A percentile compares a stretch with the other conserved stretches of the same genome.
These are phyloP conservation scores for Microhierax caerulescens DNA, from an alignment of 2,797 vertebrate genomes.

Conservation along the genomic window DNA sequence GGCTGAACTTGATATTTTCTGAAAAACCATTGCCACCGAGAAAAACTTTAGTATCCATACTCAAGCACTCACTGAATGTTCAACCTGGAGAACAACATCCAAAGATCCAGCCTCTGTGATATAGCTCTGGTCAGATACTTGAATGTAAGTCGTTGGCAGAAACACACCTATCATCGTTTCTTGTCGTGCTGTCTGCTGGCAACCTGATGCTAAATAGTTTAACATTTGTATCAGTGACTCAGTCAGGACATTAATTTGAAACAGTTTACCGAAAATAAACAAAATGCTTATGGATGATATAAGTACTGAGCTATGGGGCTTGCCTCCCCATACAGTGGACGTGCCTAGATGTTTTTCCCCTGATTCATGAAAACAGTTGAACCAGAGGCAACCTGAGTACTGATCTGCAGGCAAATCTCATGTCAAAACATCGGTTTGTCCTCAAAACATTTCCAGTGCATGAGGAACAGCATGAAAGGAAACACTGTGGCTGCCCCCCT, in stretches of 20 bases:
- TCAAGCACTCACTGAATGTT: background rate
- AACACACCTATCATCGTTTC: background rate
- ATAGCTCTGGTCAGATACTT: background rate
- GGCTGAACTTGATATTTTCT: background rate
- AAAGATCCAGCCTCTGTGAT: background rate
- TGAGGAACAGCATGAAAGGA: slow-evolving; percentile 1
- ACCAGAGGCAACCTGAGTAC: background rate
- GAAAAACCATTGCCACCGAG: background rate
- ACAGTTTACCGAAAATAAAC: slow-evolving; percentile 54
- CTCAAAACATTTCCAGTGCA: background rate
- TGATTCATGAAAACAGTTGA: slow-evolving; percentile 25
- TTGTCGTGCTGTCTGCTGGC: background rate
- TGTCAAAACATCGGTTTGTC: background rate
- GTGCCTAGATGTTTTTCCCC: slow-evolving; percentile 1
- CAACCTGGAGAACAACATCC: background rate
- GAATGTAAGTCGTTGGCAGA: background rate
- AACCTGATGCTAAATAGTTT: background rate
- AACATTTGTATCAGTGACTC: slow-evolving; percentile 7
- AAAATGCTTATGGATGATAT: background rate
- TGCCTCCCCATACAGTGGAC: background rate
- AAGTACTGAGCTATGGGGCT: background rate
- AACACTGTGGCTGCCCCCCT: background rate
- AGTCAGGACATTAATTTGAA: slow-evolving; percentile 30
- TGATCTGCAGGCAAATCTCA: background rate
- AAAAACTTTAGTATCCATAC: background rate